Base-by-base conservation (phyloP, 2,797 vertebrate species). In the Vireo griseus region DNA sequence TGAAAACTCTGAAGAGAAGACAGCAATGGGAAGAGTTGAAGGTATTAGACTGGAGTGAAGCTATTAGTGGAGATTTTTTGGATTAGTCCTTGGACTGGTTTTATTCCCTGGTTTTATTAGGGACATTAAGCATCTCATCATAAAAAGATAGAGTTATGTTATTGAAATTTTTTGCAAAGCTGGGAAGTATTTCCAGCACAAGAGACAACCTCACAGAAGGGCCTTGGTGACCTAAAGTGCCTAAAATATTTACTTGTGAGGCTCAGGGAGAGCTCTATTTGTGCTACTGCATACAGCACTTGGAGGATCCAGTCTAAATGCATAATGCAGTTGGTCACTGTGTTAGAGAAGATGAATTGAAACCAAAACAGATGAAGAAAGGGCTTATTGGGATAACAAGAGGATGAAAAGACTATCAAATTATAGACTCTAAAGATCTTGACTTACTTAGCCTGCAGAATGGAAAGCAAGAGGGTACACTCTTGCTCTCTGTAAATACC, bases 31-130 rank as follows among this genome's bases (percentile, higher is more conserved):
- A 48, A 78, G 65, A 68, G 68, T 91, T 72, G 82, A 85, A 89
- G 40, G 26, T 63, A 44, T 89, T 54, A 62, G 33, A 25, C 37
- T 10, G 17, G 31, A 82, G 48, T 51, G 67, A 87, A 85, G 68
- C 37, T 93, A 7, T 82, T 90, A 90, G 68, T 50, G 37, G 42
- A 58, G 29, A 18, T 96, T 94, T 90, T 88, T 84, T 88, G 88
- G n/a, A 50, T 87, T 83, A 61, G 50, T 94, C 57, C 44, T 88
- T 61, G 50, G 15, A 8, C 71, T 80, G 39, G 31, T 86, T 95
- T 95, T 94, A 90, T 86, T 88, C 69, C 24, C 24, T 25, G 16
- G 18, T 93, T 95, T 94, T 91, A 82, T 91, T 73, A 87, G 33
- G 61, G 51, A 58, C 76, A 62, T 91, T 94, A 94, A 95, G 91